phyloP scores from a whole-genome alignment of 2,888 invertebrate species.

The Microplitis deprimator region DNA sequence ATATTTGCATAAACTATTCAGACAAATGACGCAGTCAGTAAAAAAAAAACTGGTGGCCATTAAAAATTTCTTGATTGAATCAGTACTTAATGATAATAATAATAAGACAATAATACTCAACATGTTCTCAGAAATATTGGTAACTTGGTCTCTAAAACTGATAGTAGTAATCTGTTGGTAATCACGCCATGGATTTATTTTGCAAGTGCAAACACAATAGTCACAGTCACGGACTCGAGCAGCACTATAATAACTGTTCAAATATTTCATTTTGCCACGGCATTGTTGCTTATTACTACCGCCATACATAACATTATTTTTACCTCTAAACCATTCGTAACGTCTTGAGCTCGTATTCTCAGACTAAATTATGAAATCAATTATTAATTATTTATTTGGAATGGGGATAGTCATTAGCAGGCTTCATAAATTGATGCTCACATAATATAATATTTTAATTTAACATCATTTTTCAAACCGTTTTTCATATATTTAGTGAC shows the following conservation, averaged over 20 bases:
- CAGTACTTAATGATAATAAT: not conserved
- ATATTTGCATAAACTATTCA: too few species aligned
- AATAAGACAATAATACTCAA: not conserved
- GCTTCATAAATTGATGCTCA: not conserved
- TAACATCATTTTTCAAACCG: too few species aligned
- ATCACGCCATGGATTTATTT: not conserved
- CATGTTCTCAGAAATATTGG: not conserved
- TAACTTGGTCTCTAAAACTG: not conserved
- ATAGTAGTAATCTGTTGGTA: not conserved
- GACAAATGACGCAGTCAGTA: too few species aligned
- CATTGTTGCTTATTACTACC: not conserved
- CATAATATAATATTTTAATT: too few species aligned
- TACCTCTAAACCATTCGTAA: not conserved
- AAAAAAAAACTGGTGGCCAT: too few species aligned
- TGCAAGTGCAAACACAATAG: not conserved
- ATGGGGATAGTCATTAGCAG: not conserved
- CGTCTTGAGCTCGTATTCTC: not conserved
- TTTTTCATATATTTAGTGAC: too few species aligned
- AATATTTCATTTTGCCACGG: not conserved
- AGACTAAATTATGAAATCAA: not conserved
- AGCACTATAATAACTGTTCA: not conserved
- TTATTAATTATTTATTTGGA: not conserved
- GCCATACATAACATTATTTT: not conserved
- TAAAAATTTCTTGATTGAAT: too few species aligned
- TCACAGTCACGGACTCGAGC: not conserved